A percentile compares a stretch with the other conserved stretches of the same genome.
phyloP scores from a whole-genome alignment of 2,888 invertebrate species.

The Perizoma flavofasciatum region DNA sequence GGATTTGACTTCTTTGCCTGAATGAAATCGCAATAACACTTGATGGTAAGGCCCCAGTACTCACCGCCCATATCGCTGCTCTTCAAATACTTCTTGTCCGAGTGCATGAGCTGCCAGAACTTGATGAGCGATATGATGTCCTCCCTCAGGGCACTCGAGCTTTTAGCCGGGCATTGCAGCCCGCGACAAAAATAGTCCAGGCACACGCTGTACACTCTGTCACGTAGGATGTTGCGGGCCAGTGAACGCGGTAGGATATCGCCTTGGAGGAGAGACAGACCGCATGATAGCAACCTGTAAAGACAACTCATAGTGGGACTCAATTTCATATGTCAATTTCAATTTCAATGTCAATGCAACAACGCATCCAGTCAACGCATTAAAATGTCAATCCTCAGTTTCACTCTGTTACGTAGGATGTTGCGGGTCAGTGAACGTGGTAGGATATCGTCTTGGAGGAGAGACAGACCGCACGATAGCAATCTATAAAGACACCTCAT shows the following conservation, averaged over 20 bases:
- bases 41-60: conserved; percentile 28
- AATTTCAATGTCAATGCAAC: too few species aligned
- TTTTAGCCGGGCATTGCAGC: conserved; percentile 94
- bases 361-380: too few species aligned
- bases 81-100: conserved; percentile 95
- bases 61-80: conserved; percentile 91
- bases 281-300: conserved; percentile 92
- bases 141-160: conserved; percentile 90
- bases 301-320: background rate
- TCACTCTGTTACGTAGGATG: too few species aligned
- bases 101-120: conserved; percentile 98
- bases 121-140: conserved; percentile 94
- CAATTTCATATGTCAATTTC: too few species aligned
- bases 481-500: conserved; percentile 77
- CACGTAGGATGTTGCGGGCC: conserved; percentile 96
- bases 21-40: too few species aligned
- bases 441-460: conserved; percentile 96
- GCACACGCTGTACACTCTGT: conserved; percentile 97
- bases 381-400: too few species aligned
- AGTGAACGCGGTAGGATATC: conserved; percentile 94
- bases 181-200: conserved; percentile 98
- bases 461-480: conserved; percentile 94
- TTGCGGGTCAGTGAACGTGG: too few species aligned
- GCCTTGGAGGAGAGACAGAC: conserved; percentile 96
- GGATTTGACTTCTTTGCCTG: too few species aligned